Percentiles rank a stretch among this genome's conserved stretches.
Conservation (phyloP, 2,888 invertebrate species). For the Pycnomerus fuliginosus region DNA sequence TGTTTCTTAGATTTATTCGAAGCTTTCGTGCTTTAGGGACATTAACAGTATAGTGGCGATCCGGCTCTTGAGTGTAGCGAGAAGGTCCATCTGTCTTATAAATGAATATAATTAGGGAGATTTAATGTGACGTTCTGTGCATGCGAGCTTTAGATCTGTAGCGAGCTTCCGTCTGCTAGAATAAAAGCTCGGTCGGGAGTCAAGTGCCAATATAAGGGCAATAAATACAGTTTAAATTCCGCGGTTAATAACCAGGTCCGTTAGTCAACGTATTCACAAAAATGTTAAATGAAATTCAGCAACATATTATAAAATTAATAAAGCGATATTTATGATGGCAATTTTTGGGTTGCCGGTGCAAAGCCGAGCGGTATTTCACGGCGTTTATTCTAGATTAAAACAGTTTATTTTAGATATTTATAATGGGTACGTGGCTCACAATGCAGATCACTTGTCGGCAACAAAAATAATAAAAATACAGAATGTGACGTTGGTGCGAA, state of each 20-base stretch:
- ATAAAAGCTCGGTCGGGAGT: too few species aligned
- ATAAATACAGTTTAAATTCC: slow-evolving; percentile 10
- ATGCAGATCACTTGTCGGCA: slow-evolving; percentile 54
- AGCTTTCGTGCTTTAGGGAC: too few species aligned
- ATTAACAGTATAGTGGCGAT: too few species aligned
- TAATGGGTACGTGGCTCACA: slow-evolving; percentile 53
- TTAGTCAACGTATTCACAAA: slow-evolving; percentile 29
- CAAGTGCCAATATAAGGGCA: too few species aligned
- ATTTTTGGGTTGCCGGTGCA: slow-evolving; percentile 52
- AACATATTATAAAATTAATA: slow-evolving; percentile 55
- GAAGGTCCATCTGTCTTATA: too few species aligned
- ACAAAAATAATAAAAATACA: slow-evolving; percentile 52
- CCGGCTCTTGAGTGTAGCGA: too few species aligned
- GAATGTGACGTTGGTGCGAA: slow-evolving; percentile 53
- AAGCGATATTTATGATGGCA: slow-evolving; percentile 54
- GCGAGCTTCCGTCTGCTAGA: too few species aligned
- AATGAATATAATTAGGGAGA: too few species aligned
- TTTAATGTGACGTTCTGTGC: too few species aligned
- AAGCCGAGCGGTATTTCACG: slow-evolving; percentile 49
- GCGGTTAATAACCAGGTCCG: slow-evolving; percentile 2
- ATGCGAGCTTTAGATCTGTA: too few species aligned
- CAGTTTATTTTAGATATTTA: slow-evolving; percentile 56
- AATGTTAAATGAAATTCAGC: slow-evolving; percentile 44
- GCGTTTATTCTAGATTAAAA: slow-evolving; percentile 56
- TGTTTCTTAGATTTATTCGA: slow-evolving; percentile 2